Conservation (phyloP, 92 coral and sea anemone species). For the Parazoanthus swiftii region DNA sequence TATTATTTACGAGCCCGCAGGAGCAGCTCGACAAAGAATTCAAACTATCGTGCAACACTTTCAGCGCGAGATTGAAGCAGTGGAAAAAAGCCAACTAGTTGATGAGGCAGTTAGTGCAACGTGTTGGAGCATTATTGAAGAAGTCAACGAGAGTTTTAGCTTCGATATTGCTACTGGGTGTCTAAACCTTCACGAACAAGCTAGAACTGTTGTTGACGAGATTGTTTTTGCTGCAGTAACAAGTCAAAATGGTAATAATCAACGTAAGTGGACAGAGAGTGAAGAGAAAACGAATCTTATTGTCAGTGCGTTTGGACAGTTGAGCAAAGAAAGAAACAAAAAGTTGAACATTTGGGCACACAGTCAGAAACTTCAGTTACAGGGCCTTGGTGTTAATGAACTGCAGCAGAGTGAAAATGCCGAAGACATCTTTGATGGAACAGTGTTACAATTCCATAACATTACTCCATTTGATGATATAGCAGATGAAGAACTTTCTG, state of each 20-base stretch:
- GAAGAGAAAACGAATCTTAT: constrained; percentile 47
- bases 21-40: constrained; percentile 28
- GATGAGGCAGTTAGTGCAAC: constrained; percentile 43
- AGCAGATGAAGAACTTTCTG: constrained; percentile 53
- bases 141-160: constrained; percentile 49
- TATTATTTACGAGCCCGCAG: constrained; percentile 52
- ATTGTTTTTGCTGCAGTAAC: constrained; percentile 57
- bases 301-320: constrained; percentile 51
- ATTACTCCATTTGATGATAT: constrained; percentile 57
- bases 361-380: constrained; percentile 51
- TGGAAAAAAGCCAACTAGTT: constrained; percentile 42
- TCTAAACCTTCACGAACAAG: constrained; percentile 55
- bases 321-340: constrained; percentile 60
- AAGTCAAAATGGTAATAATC: background rate
- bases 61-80: constrained; percentile 61
- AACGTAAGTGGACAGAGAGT: background rate
- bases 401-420: constrained; percentile 20
- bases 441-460: constrained; percentile 62
- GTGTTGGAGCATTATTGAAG: constrained; percentile 51
- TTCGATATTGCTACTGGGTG: constrained; percentile 52
- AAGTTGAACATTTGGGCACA: constrained; percentile 61
- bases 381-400: constrained; percentile 42
- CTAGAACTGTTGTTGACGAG: constrained; percentile 41
- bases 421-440: constrained; percentile 75
- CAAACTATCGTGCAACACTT: constrained; percentile 45